These are phyloP conservation scores for Sphinx pinastri DNA, from an alignment of 2,888 invertebrate genomes.

Conservation along the genomic window DNA sequence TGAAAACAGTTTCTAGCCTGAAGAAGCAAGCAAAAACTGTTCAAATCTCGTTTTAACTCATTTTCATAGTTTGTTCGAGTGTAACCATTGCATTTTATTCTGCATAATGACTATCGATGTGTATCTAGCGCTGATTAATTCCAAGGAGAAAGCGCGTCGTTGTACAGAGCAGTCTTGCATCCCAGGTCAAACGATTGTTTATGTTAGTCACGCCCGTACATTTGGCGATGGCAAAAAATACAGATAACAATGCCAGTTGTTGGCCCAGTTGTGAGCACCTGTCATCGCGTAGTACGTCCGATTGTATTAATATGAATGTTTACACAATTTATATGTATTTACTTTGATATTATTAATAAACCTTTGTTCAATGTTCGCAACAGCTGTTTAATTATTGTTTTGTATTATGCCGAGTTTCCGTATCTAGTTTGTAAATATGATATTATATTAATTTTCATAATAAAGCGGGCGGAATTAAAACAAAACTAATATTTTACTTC, in stretches of 20 bases:
- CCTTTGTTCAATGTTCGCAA: no score
- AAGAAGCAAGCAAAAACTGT: neutral
- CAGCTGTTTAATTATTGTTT: no score
- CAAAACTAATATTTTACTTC: neutral
- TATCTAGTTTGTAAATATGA: no score
- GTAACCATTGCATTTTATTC: slow-evolving; percentile 13
- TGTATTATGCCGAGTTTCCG: no score
- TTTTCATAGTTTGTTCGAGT: neutral
- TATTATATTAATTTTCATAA: no score
- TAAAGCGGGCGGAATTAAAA: no score
- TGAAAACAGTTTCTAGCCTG: slow-evolving; percentile 4
- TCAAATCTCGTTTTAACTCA: neutral
- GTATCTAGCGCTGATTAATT: slow-evolving; percentile 16
- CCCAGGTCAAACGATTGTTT: slow-evolving; percentile 17
- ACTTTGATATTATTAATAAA: no score
- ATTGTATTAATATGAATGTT: no score
- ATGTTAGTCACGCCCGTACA: slow-evolving; percentile 19
- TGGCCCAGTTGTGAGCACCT: slow-evolving; percentile 14
- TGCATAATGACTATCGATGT: slow-evolving; percentile 16
- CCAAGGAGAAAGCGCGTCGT: slow-evolving; percentile 22
- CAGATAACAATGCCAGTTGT: neutral
- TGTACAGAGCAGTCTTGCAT: slow-evolving; percentile 12
- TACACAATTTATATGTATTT: no score
- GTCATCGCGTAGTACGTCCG: neutral
- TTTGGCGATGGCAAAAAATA: slow-evolving; percentile 3